phyloP scores from a whole-genome alignment of 2,888 invertebrate genomes.

The Apamea epomidion region DNA sequence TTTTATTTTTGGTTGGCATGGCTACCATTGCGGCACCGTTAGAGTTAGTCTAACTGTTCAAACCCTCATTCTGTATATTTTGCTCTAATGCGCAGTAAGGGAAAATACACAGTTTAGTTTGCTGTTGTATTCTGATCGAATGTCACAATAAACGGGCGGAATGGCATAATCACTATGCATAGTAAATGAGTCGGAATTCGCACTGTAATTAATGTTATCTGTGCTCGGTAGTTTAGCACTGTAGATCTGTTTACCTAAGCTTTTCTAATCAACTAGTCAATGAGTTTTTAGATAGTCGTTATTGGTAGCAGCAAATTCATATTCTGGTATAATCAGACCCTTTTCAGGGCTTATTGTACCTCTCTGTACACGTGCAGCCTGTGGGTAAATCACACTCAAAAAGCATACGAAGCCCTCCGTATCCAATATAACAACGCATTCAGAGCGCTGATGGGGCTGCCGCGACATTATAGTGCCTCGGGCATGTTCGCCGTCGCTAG shows the following conservation, averaged over 20 bases:
- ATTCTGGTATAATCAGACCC: not conserved
- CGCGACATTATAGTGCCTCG: too few relatives aligned
- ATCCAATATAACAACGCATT: too few relatives aligned
- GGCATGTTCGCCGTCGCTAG: too few relatives aligned
- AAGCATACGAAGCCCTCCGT: too few relatives aligned
- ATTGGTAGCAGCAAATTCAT: not conserved
- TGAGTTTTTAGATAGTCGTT: not conserved
- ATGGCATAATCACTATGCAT: slow-evolving; percentile 44
- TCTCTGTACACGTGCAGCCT: too few relatives aligned
- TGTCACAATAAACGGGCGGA: slow-evolving; percentile 13
- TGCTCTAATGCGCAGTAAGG: not conserved
- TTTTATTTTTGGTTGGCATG: not conserved
- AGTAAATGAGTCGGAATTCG: slow-evolving; percentile 37
- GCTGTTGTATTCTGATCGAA: slow-evolving; percentile 4
- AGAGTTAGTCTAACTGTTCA: too few relatives aligned
- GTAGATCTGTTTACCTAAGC: not conserved
- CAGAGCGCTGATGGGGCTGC: too few relatives aligned
- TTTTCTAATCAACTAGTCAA: not conserved
- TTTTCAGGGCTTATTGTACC: too few relatives aligned
- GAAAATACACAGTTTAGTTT: slow-evolving; percentile 15
- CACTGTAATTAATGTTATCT: slow-evolving; percentile 35
- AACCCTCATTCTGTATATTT: not conserved
- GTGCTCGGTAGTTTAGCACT: slow-evolving; percentile 7
- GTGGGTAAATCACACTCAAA: too few relatives aligned
- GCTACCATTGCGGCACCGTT: not conserved